Percentiles rank a stretch among this genome's conserved stretches.
Conservation (phyloP, 2,888 invertebrate species). For the Erebia epiphron region DNA sequence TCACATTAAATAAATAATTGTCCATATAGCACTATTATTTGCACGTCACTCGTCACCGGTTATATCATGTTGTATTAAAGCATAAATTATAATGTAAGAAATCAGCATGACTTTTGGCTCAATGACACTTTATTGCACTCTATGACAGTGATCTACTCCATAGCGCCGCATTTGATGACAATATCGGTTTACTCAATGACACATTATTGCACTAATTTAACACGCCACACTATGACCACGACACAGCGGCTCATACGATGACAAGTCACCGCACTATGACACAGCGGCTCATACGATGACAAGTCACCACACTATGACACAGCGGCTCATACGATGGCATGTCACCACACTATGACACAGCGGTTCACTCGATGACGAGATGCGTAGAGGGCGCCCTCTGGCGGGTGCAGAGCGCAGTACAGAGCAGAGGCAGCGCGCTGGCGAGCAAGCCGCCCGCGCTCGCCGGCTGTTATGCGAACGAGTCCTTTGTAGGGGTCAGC, state of each 20-base stretch:
- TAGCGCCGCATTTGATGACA: neutral
- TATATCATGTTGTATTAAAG: neutral
- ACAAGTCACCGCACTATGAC: neutral
- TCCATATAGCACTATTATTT: slow-evolving; percentile 1
- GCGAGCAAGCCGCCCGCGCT: slow-evolving; percentile 64
- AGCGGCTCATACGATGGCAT: neutral
- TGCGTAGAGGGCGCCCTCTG: slow-evolving; percentile 59
- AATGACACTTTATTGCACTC: neutral
- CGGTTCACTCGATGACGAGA: slow-evolving; percentile 55
- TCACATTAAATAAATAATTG: slow-evolving; percentile 1
- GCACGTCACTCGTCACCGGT: slow-evolving; percentile 3
- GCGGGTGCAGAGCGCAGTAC: slow-evolving; percentile 72
- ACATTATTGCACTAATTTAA: neutral
- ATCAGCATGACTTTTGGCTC: neutral
- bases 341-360: slow-evolving; percentile 38
- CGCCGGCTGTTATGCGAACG: slow-evolving; percentile 73
- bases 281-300: neutral
- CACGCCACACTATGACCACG: neutral
- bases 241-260: slow-evolving; percentile 24
- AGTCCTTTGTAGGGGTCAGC: slow-evolving; percentile 67
- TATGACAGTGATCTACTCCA: neutral
- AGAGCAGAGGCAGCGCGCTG: slow-evolving; percentile 67
- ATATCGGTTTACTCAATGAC: too few relatives aligned
- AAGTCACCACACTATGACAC: neutral
- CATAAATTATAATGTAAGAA: neutral